Conservation (phyloP, 1,140 invertebrate genomes). For the Bombus soroeensis region DNA sequence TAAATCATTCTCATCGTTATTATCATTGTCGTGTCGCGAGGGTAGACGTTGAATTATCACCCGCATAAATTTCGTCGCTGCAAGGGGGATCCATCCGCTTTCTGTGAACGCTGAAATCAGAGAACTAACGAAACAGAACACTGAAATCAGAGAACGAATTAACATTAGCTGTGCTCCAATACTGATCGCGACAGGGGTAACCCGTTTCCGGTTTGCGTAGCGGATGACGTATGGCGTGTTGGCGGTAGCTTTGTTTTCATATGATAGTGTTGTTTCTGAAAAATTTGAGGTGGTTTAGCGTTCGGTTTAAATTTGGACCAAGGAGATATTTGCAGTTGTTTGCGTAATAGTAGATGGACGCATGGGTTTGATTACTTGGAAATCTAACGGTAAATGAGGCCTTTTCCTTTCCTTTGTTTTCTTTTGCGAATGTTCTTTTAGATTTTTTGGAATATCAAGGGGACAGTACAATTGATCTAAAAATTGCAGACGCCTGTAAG, state of each 20-base stretch:
- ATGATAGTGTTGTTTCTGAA: neutral
- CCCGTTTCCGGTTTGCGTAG: neutral
- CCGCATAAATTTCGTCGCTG: conserved; percentile 24
- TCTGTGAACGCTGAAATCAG: conserved; percentile 12
- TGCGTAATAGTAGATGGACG: neutral
- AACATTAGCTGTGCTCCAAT: neutral
- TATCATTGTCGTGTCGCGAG: conserved; percentile 31
- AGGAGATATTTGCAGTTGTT: neutral
- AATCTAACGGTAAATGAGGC: neutral
- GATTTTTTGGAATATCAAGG: neutral
- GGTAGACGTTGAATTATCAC: conserved; percentile 41
- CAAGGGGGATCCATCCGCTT: neutral
- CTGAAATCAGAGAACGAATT: conserved; percentile 21
- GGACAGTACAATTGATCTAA: neutral
- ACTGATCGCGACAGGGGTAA: neutral
- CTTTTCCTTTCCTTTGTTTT: no score
- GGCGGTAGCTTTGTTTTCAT: neutral
- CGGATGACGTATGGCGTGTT: neutral
- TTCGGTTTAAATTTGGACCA: neutral
- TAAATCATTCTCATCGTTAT: conserved; percentile 50
- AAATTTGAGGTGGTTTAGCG: neutral
- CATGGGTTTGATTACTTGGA: neutral
- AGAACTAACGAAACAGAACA: conserved; percentile 11
- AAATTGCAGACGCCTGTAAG: neutral
- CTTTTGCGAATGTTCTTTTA: neutral